Percentiles rank a stretch among this genome's conserved stretches.
Evolutionary conservation across 2,888 invertebrate species (phyloP).

Genomic region (Stenodema calcarata): DNA sequence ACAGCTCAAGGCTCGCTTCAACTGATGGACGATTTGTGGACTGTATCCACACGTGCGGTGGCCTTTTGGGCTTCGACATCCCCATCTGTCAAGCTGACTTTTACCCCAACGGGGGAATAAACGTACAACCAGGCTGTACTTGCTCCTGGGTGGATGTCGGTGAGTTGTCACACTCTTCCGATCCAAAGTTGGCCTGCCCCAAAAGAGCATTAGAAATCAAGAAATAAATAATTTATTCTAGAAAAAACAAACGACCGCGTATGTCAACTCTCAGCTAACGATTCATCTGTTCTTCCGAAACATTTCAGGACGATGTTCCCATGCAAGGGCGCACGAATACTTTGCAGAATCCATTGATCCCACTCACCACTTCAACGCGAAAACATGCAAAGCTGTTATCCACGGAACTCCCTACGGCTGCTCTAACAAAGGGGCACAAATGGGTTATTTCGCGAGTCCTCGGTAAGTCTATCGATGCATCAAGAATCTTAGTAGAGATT

Average conservation of each 20-base stretch:
- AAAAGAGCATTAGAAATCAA: too few relatives aligned
- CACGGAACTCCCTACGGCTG: background rate
- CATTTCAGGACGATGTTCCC: constrained; percentile 52
- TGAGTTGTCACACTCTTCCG: background rate
- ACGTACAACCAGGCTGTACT: constrained; percentile 53
- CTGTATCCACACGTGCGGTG: constrained; percentile 55
- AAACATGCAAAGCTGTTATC: constrained; percentile 10
- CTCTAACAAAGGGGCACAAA: background rate
- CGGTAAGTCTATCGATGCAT: constrained; percentile 22
- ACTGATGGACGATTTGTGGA: constrained; percentile 54
- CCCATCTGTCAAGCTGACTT: constrained; percentile 54
- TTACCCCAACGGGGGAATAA: constrained; percentile 54
- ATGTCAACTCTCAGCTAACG: too few relatives aligned
- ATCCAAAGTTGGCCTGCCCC: too few relatives aligned
- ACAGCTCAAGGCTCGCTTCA: constrained; percentile 43
- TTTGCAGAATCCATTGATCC: constrained; percentile 51
- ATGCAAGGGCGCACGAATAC: constrained; percentile 52
- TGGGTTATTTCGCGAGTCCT: constrained; percentile 47
- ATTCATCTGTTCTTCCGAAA: background rate
- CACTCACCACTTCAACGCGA: constrained; percentile 33
- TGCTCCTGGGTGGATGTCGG: constrained; percentile 52
- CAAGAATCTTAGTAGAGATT: too few relatives aligned
- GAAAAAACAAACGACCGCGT: background rate
- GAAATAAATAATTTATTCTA: background rate
- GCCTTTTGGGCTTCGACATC: constrained; percentile 51